Evolutionary conservation across 2,797 vertebrate species (phyloP).

Genomic region (Varecia variegata): DNA sequence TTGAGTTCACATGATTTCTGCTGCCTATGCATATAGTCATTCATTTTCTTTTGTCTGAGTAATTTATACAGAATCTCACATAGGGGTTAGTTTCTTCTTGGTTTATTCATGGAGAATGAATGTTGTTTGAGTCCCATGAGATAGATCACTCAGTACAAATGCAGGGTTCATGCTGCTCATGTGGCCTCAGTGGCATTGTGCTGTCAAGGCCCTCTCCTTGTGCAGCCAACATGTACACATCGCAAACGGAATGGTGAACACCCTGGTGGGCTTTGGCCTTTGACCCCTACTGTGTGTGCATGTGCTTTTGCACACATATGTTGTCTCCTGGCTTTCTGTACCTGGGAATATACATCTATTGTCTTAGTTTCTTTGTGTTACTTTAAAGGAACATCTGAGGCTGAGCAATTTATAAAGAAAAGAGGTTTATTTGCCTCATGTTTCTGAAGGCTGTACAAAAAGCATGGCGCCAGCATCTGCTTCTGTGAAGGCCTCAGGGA

Average conservation of each 20-base stretch:
- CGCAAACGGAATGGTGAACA: neutral
- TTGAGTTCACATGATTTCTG: neutral
- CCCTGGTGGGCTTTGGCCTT: neutral
- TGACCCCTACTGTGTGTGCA: neutral
- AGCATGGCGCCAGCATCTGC: neutral
- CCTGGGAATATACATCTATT: neutral
- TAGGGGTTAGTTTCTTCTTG: neutral
- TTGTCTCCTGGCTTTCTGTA: neutral
- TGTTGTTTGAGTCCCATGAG: neutral
- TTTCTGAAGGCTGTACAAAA: neutral
- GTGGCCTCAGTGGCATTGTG: accelerated
- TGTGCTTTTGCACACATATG: neutral
- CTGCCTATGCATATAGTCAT: too few relatives aligned
- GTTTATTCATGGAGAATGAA: neutral
- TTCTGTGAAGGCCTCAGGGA: neutral
- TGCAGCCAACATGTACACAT: neutral
- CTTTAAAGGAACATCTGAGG: neutral
- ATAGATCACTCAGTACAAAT: neutral
- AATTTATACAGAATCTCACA: neutral
- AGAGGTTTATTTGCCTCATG: neutral
- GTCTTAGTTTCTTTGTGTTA: neutral
- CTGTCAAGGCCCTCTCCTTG: neutral
- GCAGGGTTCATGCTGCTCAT: accelerated
- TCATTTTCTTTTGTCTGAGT: neutral
- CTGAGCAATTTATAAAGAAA: neutral